phyloP scores from a whole-genome alignment of 2,888 invertebrate species.

The Eristalinus sepulchralis region DNA sequence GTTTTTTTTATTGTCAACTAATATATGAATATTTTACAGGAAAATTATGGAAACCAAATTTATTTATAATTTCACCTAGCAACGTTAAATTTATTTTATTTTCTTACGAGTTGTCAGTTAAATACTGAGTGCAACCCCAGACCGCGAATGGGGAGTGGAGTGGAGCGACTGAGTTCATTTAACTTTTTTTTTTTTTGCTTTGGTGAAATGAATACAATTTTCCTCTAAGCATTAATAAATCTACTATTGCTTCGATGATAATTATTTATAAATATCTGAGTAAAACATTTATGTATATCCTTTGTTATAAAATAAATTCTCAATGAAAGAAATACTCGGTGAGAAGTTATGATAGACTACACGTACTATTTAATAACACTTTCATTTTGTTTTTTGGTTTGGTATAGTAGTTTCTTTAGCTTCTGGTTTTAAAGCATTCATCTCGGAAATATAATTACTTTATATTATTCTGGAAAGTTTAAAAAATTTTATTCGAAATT shows the following conservation, averaged over 20 bases:
- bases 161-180: slow-evolving; percentile 19
- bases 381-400: background rate
- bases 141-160: no score
- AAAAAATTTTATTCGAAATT: background rate
- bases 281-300: background rate
- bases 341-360: slow-evolving; percentile 61
- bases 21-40: slow-evolving; percentile 62
- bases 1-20: slow-evolving; percentile 64
- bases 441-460: background rate
- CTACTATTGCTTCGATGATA: slow-evolving; percentile 71
- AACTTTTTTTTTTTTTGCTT: slow-evolving; percentile 44
- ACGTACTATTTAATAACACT: slow-evolving; percentile 49
- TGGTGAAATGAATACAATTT: slow-evolving; percentile 36
- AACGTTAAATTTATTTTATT: slow-evolving; percentile 42
- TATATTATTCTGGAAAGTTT: slow-evolving; percentile 31
- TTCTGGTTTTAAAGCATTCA: slow-evolving; percentile 20
- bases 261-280: slow-evolving; percentile 31
- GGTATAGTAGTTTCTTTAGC: slow-evolving; percentile 30
- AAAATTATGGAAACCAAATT: slow-evolving; percentile 42
- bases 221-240: slow-evolving; percentile 61
- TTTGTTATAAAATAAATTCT: slow-evolving; percentile 59
- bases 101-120: slow-evolving; percentile 14
- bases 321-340: slow-evolving; percentile 58
- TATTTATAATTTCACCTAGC: slow-evolving; percentile 52
- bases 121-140: background rate